These are phyloP conservation scores for Actias luna DNA, from an alignment of 2,888 invertebrate species.

Conservation along the genomic window DNA sequence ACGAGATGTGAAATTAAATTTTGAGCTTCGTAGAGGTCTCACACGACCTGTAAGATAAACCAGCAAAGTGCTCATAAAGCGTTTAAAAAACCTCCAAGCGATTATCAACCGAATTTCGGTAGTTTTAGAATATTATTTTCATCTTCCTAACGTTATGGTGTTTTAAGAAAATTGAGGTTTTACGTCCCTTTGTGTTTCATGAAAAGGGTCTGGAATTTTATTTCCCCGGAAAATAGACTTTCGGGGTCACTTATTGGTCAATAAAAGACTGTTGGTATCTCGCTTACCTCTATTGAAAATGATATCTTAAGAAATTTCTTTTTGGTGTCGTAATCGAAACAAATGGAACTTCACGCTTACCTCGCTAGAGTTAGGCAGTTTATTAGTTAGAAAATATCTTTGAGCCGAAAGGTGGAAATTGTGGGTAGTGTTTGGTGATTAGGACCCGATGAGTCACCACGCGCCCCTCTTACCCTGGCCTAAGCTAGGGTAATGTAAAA, in stretches of 20 bases:
- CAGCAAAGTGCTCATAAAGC: not conserved
- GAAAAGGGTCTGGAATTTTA: constrained; percentile 2
- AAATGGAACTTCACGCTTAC: not conserved
- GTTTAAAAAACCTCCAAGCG: not conserved
- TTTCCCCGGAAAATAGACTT: constrained; percentile 1
- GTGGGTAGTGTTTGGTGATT: too few species aligned
- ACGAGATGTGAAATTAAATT: not conserved
- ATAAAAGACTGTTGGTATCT: not conserved
- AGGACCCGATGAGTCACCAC: too few species aligned
- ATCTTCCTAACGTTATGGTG: constrained; percentile 6
- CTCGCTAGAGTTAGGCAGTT: not conserved
- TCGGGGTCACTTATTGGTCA: constrained; percentile 1
- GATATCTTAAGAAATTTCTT: constrained; percentile 2
- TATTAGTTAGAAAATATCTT: not conserved
- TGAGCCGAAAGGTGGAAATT: not conserved
- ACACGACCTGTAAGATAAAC: not conserved
- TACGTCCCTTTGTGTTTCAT: constrained; percentile 12
- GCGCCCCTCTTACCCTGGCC: too few species aligned
- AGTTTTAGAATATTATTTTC: not conserved
- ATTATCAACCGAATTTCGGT: not conserved
- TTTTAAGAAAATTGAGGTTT: constrained; percentile 15
- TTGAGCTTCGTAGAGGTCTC: not conserved
- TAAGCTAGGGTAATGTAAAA: too few species aligned
- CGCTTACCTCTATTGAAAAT: not conserved
- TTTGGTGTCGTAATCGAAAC: not conserved